Evolutionary conservation across 2,888 invertebrate genomes (phyloP).

Genomic region (Marasmarcha lunaedactyla): DNA sequence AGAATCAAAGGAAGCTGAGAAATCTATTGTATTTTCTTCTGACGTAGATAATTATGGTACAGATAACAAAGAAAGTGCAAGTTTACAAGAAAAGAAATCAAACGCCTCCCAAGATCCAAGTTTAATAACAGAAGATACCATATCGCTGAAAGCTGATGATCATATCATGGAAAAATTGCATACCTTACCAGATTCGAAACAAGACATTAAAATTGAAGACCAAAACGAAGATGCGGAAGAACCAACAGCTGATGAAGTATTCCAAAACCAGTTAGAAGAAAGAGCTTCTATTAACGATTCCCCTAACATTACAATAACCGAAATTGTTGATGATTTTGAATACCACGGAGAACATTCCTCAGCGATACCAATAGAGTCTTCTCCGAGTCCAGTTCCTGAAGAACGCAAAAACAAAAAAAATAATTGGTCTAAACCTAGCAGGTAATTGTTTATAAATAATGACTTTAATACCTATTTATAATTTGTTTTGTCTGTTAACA

Average conservation of each 20-base stretch:
- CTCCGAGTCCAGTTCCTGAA: slow-evolving; percentile 52
- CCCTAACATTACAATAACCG: slow-evolving; percentile 61
- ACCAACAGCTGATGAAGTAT: slow-evolving; percentile 54
- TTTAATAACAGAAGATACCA: slow-evolving; percentile 43
- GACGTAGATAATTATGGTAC: slow-evolving; percentile 46
- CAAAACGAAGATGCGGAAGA: slow-evolving; percentile 53
- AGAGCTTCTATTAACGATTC: slow-evolving; percentile 38
- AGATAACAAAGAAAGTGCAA: slow-evolving; percentile 57
- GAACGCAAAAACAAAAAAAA: slow-evolving; percentile 30
- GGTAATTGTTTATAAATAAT: slow-evolving; percentile 31
- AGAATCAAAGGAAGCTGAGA: slow-evolving; percentile 40
- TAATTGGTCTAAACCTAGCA: slow-evolving; percentile 64
- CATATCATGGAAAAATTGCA: slow-evolving; percentile 59
- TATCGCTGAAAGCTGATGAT: slow-evolving; percentile 39
- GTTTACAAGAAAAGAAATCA: slow-evolving; percentile 49
- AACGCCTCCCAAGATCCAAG: slow-evolving; percentile 60
- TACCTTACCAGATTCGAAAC: slow-evolving; percentile 35
- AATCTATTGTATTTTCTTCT: slow-evolving; percentile 59
- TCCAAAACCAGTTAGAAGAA: slow-evolving; percentile 51
- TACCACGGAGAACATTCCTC: slow-evolving; percentile 32
- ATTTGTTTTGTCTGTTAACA: not conserved
- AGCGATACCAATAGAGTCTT: slow-evolving; percentile 46
- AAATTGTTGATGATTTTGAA: slow-evolving; percentile 47
- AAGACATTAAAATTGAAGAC: slow-evolving; percentile 44
- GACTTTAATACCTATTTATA: not conserved